phyloP scores from a whole-genome alignment of 2,113 vertebrate genomes.

The Spermophilus dauricus region DNA sequence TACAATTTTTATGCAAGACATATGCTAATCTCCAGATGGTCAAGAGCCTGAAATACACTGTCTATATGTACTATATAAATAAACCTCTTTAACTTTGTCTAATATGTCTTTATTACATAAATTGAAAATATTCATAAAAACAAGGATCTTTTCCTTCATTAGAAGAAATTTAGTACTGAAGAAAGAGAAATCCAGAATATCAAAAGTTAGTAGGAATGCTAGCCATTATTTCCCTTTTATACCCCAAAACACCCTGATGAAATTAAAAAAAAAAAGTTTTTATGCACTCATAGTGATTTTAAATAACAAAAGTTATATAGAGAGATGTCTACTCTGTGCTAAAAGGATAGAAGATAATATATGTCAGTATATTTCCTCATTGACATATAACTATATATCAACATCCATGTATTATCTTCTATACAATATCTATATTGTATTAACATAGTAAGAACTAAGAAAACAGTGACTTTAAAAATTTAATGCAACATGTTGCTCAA shows the following conservation, averaged over 20 bases:
- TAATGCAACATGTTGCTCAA: neutral
- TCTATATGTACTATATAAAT: conserved; percentile 39
- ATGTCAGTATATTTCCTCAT: no score
- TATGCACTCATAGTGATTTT: neutral
- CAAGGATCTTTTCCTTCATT: neutral
- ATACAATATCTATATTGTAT: neutral
- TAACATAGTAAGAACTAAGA: neutral
- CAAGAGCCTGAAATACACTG: conserved; percentile 15
- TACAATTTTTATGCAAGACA: neutral
- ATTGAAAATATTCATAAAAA: conserved; percentile 44
- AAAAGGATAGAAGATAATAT: neutral
- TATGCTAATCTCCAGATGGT: conserved; percentile 47
- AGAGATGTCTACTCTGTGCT: neutral
- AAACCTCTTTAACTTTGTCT: conserved; percentile 39
- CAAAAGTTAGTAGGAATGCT: neutral
- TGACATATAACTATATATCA: no score
- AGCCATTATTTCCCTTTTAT: neutral
- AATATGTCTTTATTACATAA: neutral
- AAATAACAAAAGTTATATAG: neutral
- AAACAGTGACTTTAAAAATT: neutral
- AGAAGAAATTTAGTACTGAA: neutral
- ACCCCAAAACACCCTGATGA: neutral
- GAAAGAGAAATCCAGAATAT: neutral
- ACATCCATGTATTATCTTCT: no score
- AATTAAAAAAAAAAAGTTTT: neutral